phyloP scores from a whole-genome alignment of 2,797 vertebrate genomes.

The Chiloscyllium punctatum region DNA sequence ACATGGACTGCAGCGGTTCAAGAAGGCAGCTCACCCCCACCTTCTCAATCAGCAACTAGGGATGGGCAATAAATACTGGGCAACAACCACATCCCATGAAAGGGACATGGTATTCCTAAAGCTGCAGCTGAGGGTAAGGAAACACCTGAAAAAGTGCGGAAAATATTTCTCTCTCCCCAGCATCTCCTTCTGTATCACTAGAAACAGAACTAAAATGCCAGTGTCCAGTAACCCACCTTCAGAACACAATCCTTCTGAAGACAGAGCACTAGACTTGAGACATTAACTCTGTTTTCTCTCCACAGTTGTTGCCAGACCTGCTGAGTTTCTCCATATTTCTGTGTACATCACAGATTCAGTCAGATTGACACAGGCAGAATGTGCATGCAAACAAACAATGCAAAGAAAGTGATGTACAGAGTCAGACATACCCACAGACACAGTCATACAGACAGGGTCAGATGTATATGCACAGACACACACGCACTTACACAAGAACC shows the following conservation, averaged over 20 bases:
- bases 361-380: not conserved
- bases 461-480: not conserved
- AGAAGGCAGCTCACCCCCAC: not conserved
- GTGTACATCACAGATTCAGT: not conserved
- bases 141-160: not conserved
- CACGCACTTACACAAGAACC: not conserved
- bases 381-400: too few species aligned
- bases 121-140: not conserved
- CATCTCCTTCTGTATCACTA: not conserved
- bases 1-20: not conserved
- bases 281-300: too few species aligned
- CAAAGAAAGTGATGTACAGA: too few species aligned
- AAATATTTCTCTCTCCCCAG: not conserved
- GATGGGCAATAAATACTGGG: not conserved
- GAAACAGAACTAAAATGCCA: too few species aligned
- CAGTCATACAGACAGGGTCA: too few species aligned
- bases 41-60: not conserved
- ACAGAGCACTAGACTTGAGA: too few species aligned
- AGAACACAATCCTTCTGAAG: too few species aligned
- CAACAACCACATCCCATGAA: not conserved
- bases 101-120: not conserved
- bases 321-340: too few species aligned
- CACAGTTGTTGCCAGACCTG: too few species aligned
- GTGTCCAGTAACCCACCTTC: too few species aligned
- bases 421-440: not conserved